These are phyloP conservation scores for Synanthedon formicaeformis DNA, from an alignment of 2,888 invertebrate genomes.

Conservation along the genomic window DNA sequence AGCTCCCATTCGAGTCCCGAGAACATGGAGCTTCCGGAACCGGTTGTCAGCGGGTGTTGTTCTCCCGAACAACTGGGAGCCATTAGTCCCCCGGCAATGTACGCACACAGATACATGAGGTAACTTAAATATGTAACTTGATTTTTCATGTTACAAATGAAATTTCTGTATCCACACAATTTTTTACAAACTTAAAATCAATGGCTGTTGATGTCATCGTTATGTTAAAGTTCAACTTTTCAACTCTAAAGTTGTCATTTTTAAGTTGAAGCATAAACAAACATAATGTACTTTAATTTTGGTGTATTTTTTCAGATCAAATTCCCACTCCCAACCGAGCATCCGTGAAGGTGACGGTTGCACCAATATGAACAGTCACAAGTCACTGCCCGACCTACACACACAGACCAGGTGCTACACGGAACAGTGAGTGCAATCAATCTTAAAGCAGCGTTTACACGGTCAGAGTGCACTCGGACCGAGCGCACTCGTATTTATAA, in stretches of 20 bases:
- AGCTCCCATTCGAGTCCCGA: constrained; percentile 58
- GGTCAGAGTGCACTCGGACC: too few relatives aligned
- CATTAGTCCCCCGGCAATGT: constrained; percentile 80
- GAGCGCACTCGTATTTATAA: too few relatives aligned
- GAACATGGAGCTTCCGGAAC: constrained; percentile 39
- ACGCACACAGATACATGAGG: constrained; percentile 68
- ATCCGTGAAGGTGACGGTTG: constrained; percentile 65
- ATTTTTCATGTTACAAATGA: constrained; percentile 1
- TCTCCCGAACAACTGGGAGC: constrained; percentile 61
- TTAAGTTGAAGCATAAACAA: too few relatives aligned
- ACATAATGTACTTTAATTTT: too few relatives aligned
- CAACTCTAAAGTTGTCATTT: too few relatives aligned
- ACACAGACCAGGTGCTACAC: constrained; percentile 67
- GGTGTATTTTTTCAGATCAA: constrained; percentile 47
- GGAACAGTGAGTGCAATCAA: constrained; percentile 42
- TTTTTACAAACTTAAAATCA: constrained; percentile 1
- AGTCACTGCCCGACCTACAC: constrained; percentile 84
- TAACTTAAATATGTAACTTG: constrained; percentile 10
- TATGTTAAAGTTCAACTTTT: too few relatives aligned
- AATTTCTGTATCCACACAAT: constrained; percentile 11
- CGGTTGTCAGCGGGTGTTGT: constrained; percentile 32
- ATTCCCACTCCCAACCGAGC: constrained; percentile 74
- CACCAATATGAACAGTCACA: constrained; percentile 78
- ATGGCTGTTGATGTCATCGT: too few relatives aligned
- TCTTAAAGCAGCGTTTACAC: too few relatives aligned